phyloP scores from a whole-genome alignment of 2,888 invertebrate species.

The Dugesia japonica region DNA sequence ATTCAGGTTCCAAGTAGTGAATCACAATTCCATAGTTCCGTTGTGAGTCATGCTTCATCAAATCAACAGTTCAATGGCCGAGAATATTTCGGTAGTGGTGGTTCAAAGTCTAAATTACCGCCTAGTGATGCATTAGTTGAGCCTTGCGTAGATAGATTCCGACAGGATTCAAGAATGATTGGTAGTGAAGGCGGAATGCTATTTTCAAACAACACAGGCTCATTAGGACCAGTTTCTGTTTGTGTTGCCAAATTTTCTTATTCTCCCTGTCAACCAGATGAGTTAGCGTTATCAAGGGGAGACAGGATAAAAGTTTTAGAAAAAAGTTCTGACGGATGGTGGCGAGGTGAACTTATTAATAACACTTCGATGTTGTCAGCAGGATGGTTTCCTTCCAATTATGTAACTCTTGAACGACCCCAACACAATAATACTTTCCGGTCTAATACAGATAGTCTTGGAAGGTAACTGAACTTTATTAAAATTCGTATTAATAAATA shows the following conservation, averaged over 20 bases:
- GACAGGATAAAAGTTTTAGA: slow-evolving; percentile 79
- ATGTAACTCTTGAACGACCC: slow-evolving; percentile 54
- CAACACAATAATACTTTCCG: slow-evolving; percentile 30
- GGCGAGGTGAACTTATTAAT: slow-evolving; percentile 60
- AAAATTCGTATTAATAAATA: not conserved
- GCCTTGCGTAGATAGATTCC: not conserved
- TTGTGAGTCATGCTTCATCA: not conserved
- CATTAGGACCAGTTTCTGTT: not conserved
- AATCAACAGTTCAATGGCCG: slow-evolving; percentile 5
- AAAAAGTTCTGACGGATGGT: slow-evolving; percentile 97
- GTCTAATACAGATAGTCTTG: not conserved
- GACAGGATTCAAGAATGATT: not conserved
- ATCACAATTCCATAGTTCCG: not conserved
- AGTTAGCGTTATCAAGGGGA: slow-evolving; percentile 79
- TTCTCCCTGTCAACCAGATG: slow-evolving; percentile 78
- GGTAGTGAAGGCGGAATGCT: not conserved
- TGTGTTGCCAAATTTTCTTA: slow-evolving; percentile 68
- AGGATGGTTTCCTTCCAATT: slow-evolving; percentile 90
- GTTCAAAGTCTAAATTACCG: not conserved
- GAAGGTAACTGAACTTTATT: not conserved
- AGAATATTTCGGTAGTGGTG: slow-evolving; percentile 1
- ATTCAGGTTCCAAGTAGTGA: slow-evolving; percentile 10
- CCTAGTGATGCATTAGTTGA: not conserved
- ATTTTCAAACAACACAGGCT: slow-evolving; percentile 17
- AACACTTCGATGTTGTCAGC: slow-evolving; percentile 42